phyloP scores from a whole-genome alignment of 2,113 vertebrate genomes.

The Plectropomus leopardus region DNA sequence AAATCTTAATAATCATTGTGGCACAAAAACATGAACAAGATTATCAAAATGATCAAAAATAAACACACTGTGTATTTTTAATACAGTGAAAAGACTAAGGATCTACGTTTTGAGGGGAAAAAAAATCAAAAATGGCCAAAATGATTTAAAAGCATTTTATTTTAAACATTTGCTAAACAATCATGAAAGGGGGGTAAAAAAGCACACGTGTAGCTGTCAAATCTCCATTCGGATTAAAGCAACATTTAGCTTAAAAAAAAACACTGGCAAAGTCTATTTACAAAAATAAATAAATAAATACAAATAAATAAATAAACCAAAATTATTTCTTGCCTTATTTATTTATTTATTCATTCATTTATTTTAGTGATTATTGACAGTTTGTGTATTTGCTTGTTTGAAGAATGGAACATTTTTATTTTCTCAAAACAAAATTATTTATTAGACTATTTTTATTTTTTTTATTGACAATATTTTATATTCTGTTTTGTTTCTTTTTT shows the following conservation, averaged over 20 bases:
- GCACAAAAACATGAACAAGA: neutral
- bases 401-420: neutral
- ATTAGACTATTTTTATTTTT: neutral
- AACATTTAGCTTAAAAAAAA: too few relatives aligned
- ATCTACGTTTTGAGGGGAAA: neutral
- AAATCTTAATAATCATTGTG: neutral
- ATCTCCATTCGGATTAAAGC: too few relatives aligned
- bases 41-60: neutral
- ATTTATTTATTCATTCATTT: neutral
- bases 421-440: neutral
- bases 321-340: neutral
- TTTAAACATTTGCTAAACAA: neutral
- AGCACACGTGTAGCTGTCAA: too few relatives aligned
- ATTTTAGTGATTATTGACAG: neutral
- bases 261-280: too few relatives aligned
- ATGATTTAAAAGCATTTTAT: conserved; percentile 9
- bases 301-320: neutral
- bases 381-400: neutral
- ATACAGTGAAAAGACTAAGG: neutral
- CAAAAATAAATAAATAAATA: too few relatives aligned
- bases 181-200: neutral
- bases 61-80: neutral
- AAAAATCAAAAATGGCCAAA: neutral
- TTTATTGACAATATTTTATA: neutral
- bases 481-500: neutral